Evolutionary conservation across 1,140 invertebrate species (phyloP).

Genomic region (Meloidogyne exigua): DNA sequence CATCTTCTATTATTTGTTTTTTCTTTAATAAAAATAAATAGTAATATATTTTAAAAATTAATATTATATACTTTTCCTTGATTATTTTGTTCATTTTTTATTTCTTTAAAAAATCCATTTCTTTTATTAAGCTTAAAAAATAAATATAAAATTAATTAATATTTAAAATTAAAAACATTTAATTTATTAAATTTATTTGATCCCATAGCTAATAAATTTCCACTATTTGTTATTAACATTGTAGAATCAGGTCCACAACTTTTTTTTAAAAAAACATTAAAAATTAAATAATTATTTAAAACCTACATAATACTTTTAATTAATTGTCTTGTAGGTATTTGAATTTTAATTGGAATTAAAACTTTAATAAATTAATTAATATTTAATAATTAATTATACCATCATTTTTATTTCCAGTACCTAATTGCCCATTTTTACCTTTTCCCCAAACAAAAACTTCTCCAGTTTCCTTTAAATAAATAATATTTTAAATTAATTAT

Average conservation of each 20-base stretch:
- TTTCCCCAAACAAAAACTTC: conserved; percentile 74
- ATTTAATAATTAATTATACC: conserved; percentile 4
- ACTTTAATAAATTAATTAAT: conserved; percentile 7
- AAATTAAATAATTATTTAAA: not conserved
- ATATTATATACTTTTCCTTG: conserved; percentile 13
- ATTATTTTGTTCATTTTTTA: conserved; percentile 42
- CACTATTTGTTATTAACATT: conserved; percentile 71
- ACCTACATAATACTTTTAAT: conserved; percentile 57
- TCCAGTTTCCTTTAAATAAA: conserved; percentile 65
- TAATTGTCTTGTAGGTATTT: conserved; percentile 47
- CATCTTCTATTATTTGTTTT: conserved; percentile 66
- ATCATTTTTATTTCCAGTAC: conserved; percentile 70
- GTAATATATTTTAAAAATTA: conserved; percentile 24
- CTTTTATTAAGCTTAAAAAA: conserved; percentile 67
- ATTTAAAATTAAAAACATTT: conserved; percentile 61
- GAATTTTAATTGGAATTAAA: conserved; percentile 23
- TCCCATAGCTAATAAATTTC: conserved; percentile 72
- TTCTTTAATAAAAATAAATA: conserved; percentile 51
- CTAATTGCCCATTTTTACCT: conserved; percentile 71
- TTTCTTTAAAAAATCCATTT: conserved; percentile 65
- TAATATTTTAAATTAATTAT: not conserved
- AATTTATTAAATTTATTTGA: conserved; percentile 74
- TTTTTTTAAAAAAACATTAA: conserved; percentile 61
- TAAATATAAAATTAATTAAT: not conserved
- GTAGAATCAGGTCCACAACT: conserved; percentile 69